These are phyloP conservation scores for Chloroceryle amazona DNA, from an alignment of 2,797 vertebrate species.

Conservation along the genomic window DNA sequence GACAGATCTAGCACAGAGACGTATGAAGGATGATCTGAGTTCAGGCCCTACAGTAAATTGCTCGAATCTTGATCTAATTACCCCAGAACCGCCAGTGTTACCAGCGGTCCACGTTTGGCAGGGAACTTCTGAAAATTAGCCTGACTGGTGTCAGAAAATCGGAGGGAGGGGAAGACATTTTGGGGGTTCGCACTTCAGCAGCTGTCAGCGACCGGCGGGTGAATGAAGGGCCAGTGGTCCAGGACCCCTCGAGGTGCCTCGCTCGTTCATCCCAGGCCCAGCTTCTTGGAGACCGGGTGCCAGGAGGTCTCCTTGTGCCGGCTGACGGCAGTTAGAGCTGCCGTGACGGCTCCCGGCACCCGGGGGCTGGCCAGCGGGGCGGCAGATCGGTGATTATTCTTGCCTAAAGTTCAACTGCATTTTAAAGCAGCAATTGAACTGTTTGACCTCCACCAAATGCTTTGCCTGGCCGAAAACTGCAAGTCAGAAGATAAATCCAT, in stretches of 20 bases:
- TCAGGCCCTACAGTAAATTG: conserved; percentile 66
- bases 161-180: too few species aligned
- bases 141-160: neutral
- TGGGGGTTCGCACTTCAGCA: neutral
- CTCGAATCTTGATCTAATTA: conserved; percentile 69
- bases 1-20: conserved; percentile 57
- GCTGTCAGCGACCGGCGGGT: neutral
- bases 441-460: conserved; percentile 62
- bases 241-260: neutral
- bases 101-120: neutral
- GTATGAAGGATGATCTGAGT: conserved; percentile 59
- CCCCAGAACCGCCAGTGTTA: conserved; percentile 2
- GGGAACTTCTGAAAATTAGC: neutral
- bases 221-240: fast-evolving
- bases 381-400: neutral
- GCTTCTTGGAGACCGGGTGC: neutral
- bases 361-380: neutral
- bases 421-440: conserved; percentile 59
- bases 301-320: fast-evolving
- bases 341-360: neutral
- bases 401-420: conserved; percentile 40
- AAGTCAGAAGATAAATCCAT: conserved; percentile 58
- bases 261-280: fast-evolving
- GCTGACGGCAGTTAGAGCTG: neutral
- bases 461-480: conserved; percentile 35